A percentile compares a stretch with the other conserved stretches of the same genome.
These are phyloP conservation scores for Deroplatys truncata DNA, from an alignment of 2,888 invertebrate species.

Conservation along the genomic window DNA sequence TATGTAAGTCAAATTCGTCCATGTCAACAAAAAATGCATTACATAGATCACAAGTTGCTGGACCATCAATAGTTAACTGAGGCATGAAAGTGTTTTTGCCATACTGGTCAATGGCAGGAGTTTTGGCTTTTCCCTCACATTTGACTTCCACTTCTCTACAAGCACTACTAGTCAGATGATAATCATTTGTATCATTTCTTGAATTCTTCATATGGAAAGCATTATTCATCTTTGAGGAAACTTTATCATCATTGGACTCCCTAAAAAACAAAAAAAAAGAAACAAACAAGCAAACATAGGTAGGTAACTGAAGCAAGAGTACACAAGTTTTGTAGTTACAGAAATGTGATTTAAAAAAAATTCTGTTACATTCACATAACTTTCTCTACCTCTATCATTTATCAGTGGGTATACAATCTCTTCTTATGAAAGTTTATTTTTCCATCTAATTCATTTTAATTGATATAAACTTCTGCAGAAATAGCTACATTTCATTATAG, in stretches of 20 bases:
- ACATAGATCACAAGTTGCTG: conserved; percentile 35
- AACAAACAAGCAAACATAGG: background rate
- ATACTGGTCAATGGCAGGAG: background rate
- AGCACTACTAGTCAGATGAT: background rate
- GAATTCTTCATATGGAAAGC: background rate
- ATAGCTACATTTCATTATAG: too few relatives aligned
- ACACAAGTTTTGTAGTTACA: background rate
- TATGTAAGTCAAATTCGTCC: conserved; percentile 34
- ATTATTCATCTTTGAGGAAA: background rate
- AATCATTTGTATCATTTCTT: background rate
- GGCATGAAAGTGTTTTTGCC: background rate
- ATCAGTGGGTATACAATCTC: too few relatives aligned
- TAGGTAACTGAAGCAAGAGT: background rate
- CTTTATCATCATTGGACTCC: background rate
- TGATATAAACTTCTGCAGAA: too few relatives aligned
- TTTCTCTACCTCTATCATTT: too few relatives aligned
- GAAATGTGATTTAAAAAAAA: background rate
- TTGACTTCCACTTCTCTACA: background rate
- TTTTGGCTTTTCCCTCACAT: background rate
- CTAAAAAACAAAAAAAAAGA: too few relatives aligned
- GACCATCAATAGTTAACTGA: conserved; percentile 12
- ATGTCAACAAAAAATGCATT: conserved; percentile 32
- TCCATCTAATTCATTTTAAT: too few relatives aligned
- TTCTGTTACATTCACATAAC: too few relatives aligned
- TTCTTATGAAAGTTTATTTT: too few relatives aligned